Base-by-base conservation (phyloP, 2,888 invertebrate species). In the Micropterix aruncella region DNA sequence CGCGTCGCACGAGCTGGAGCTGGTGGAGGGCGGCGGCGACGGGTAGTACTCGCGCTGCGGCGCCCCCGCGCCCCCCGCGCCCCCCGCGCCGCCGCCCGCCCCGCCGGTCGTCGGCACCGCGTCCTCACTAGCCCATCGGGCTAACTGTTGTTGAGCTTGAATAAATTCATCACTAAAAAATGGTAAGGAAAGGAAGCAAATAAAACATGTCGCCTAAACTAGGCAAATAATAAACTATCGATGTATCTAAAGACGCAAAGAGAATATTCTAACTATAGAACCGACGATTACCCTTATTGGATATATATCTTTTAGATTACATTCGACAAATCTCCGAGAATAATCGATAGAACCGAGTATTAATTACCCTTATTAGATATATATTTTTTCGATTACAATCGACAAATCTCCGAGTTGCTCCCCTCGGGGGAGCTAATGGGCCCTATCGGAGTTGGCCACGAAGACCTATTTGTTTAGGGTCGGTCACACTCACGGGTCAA, bases 141-240 rank as follows among this genome's bases (percentile, higher is more conserved):
- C 88, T 85, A 86, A 80, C 80, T 84, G 87, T 84, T 84, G 88
- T 84, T 87, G 89, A 86, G 89, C 88, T 87, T 89, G 87, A 87
- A 88, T 86, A 87, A 88, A 89, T 81, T 87, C 87, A 87, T 87
- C 88, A 87, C 88, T 89, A 87, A 81, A 87, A 87, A 85, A 84
- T 82, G 84, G 82, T 79, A 81, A 80, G 67, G 77, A 76, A 77
- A 78, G 77, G 74, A 76, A 77, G 27, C 27, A 5, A 27, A 27
- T n/a, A n/a, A n/a, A n/a, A n/a, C n/a, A n/a, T n/a, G 14, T 43
- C 17, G 38, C 14, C 16, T 36, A 16, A 38, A 15, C 39, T 15
- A 9, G 36, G 14, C 14, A 38, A 38, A 12, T 16, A 38, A 27
- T 38, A 43, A 39, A 18, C 37, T 16, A 48, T 44, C 43, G n/a